These are phyloP conservation scores for Meloidogyne hapla DNA, from an alignment of 1,140 invertebrate species.

Conservation along the genomic window DNA sequence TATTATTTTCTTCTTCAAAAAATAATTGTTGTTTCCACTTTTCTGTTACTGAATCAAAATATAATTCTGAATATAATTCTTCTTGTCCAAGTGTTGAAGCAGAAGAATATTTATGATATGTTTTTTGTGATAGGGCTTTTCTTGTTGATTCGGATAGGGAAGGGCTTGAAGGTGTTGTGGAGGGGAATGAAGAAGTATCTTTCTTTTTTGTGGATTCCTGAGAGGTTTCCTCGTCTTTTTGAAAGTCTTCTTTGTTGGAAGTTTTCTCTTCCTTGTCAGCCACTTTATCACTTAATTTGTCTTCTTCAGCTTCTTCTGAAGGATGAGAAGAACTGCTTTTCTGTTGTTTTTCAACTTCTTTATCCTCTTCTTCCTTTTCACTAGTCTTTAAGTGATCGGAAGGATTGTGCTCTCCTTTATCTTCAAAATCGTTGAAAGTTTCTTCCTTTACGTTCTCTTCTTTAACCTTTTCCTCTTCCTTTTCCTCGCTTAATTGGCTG, in stretches of 20 bases:
- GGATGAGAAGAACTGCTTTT: too few species aligned
- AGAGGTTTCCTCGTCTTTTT: background rate
- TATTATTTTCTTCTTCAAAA: background rate
- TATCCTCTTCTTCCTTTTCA: too few species aligned
- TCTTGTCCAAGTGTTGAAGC: constrained; percentile 23
- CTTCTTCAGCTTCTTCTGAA: too few species aligned
- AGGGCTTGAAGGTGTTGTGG: too few species aligned
- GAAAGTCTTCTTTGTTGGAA: background rate
- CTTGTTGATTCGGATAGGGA: too few species aligned
- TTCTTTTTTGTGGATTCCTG: too few species aligned
- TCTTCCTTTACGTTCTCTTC: constrained; percentile 1
- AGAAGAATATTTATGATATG: constrained; percentile 17
- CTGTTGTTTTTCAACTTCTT: too few species aligned
- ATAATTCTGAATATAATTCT: constrained; percentile 2
- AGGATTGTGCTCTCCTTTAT: too few species aligned
- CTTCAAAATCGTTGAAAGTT: background rate
- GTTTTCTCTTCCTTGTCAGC: background rate
- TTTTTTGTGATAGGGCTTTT: background rate
- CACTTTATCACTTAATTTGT: too few species aligned
- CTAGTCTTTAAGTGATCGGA: too few species aligned
- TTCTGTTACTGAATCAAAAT: constrained; percentile 7
- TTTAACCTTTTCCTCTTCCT: background rate
- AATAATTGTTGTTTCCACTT: constrained; percentile 11
- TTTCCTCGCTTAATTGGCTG: too few species aligned
- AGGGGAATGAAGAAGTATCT: too few species aligned